Evolutionary conservation across 1,140 invertebrate species (phyloP), one percentile per base, ranked within the genome.

Genomic region (Eriocheir sinensis): DNA sequence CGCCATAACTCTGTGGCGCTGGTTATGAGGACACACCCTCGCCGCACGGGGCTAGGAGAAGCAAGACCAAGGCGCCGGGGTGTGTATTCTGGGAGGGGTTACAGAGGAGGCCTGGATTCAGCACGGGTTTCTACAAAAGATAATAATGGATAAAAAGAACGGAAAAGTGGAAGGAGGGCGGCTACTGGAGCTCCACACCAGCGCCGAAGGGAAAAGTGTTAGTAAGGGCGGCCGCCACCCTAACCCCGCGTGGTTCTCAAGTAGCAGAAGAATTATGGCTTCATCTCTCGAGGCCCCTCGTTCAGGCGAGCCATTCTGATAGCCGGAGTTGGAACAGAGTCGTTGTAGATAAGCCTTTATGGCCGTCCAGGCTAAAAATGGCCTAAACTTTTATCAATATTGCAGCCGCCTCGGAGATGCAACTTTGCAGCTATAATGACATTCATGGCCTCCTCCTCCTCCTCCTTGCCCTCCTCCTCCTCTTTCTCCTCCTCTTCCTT

Each of bases 331-430:
- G 80, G 93, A 88, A 92, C 93, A 94, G 93, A 94, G 93, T 92
- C 93, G 89, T 94, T 94, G 89, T 91, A 94, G 93, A 94, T 94
- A 94, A 94, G 93, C 93, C 93, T 94, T 94, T 94, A 94, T 92
- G 90, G 90, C 80, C 80, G 9, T 36, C 48, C 89, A 32, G 53
- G 53, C 41, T 53, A 94, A 94, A 91, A 94, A 86, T n/a, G 34
- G 36, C 0, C 27, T 21, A 53, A 86, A 86, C 36, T 94, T 92
- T 94, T 94, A 88, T 94, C 93, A 94, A 94, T 94, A 91, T 94
- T 79, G 79, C 53, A 86, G 93, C 89, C 81, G 89, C 90, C 72
- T 72, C 93, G 40, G 93, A 92, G 89, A 92, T 85, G 89, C 93
- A 94, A 92, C 89, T 91, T 88, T 92, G 40, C 89, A 88, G 80